These are phyloP conservation scores for Hartigia nigra DNA, from an alignment of 2,888 invertebrate species.

Conservation along the genomic window DNA sequence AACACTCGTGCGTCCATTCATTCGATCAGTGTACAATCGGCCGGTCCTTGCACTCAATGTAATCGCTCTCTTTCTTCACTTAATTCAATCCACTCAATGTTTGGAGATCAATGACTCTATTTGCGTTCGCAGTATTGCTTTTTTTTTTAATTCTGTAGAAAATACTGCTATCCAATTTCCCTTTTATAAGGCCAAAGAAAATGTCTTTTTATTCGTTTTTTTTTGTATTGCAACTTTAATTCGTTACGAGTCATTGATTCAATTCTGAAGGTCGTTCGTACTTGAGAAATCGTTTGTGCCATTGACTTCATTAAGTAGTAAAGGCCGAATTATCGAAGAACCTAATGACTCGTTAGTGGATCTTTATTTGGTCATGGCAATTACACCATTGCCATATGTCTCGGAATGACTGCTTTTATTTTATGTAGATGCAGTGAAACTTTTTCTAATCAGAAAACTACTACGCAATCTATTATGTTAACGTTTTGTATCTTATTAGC, in stretches of 20 bases:
- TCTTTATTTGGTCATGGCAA: not conserved
- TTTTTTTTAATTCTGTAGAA: not conserved
- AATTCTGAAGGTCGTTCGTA: not conserved
- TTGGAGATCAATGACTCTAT: not conserved
- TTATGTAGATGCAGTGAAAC: not conserved
- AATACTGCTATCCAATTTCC: not conserved
- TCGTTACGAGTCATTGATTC: not conserved
- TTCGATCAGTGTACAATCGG: not conserved
- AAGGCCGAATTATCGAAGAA: not conserved
- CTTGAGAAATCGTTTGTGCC: not conserved
- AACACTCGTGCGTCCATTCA: not conserved
- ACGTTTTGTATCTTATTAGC: not conserved
- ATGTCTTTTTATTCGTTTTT: not conserved
- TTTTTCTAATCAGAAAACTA: not conserved
- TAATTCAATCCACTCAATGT: not conserved
- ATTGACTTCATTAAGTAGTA: not conserved
- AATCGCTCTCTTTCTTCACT: not conserved
- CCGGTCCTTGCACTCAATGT: not conserved
- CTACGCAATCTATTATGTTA: not conserved
- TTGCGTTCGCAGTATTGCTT: not conserved
- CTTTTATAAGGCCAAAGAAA: not conserved
- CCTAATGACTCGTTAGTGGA: not conserved
- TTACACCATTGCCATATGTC: not conserved
- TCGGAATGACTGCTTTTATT: too few species aligned
- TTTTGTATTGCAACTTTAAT: not conserved